phyloP scores from a whole-genome alignment of 2,113 vertebrate genomes.

The Apteryx mantelli region DNA sequence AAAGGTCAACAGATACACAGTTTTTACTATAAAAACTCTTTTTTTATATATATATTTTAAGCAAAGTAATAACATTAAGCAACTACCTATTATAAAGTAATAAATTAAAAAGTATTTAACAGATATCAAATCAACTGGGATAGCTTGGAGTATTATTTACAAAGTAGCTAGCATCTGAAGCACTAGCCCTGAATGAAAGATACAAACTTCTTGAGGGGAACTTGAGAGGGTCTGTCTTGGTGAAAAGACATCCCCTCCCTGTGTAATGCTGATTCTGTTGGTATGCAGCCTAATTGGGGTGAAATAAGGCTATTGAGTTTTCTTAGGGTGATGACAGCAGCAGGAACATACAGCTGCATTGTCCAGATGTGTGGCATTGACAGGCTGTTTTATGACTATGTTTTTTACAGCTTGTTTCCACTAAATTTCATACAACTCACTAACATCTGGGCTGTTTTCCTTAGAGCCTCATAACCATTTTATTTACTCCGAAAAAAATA shows the following conservation, averaged over 20 bases:
- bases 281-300: slow-evolving; percentile 83
- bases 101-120: slow-evolving; percentile 1
- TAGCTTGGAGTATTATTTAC: background rate
- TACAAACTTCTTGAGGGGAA: slow-evolving; percentile 58
- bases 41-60: slow-evolving; percentile 9
- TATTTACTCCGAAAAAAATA: slow-evolving; percentile 83
- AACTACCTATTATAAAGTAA: background rate
- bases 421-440: slow-evolving; percentile 81
- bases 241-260: background rate
- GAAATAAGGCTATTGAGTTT: slow-evolving; percentile 83
- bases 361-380: slow-evolving; percentile 85
- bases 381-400: slow-evolving; percentile 79
- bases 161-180: slow-evolving; percentile 7
- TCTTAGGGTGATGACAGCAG: slow-evolving; percentile 80
- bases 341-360: slow-evolving; percentile 80
- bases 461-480: slow-evolving; percentile 79
- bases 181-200: slow-evolving; percentile 49
- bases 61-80: background rate
- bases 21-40: background rate
- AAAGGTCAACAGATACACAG: background rate
- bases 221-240: background rate
- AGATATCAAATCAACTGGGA: slow-evolving; percentile 20
- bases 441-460: slow-evolving; percentile 83
- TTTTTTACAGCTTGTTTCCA: slow-evolving; percentile 86
- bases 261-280: slow-evolving; percentile 61